These are phyloP conservation scores for Ferrisia virgata DNA, from an alignment of 2,888 invertebrate species.

Conservation along the genomic window DNA sequence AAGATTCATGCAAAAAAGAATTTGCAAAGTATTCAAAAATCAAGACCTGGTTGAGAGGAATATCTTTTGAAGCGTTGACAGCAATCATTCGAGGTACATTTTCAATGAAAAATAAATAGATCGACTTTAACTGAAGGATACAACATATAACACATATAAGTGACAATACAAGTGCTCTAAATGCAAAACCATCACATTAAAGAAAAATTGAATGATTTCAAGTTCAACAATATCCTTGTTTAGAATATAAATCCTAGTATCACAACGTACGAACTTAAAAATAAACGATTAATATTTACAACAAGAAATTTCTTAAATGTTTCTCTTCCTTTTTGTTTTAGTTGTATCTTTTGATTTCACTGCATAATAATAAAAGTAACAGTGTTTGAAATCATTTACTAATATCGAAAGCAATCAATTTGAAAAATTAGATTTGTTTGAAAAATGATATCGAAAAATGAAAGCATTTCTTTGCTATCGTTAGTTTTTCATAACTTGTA, in stretches of 20 bases:
- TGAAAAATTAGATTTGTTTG: background rate
- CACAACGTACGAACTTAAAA: constrained; percentile 12
- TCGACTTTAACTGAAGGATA: background rate
- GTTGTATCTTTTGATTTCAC: background rate
- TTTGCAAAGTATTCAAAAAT: too few species aligned
- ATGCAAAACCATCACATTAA: constrained; percentile 27
- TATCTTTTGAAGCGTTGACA: too few species aligned
- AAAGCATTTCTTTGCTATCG: background rate
- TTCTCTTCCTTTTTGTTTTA: background rate
- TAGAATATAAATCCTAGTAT: constrained; percentile 6
- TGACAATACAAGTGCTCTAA: background rate
- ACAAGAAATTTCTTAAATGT: background rate
- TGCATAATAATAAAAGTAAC: background rate
- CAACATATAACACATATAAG: background rate
- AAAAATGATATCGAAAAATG: background rate
- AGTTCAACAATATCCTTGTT: background rate
- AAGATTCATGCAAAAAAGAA: too few species aligned
- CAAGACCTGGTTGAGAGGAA: too few species aligned
- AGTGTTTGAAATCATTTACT: background rate
- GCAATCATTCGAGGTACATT: background rate
- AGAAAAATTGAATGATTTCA: background rate
- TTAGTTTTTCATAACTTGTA: background rate
- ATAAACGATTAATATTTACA: background rate
- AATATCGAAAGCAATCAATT: background rate
- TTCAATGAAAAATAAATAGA: background rate